Conservation (phyloP, 2,797 vertebrate species). For the Sternotherus odoratus region DNA sequence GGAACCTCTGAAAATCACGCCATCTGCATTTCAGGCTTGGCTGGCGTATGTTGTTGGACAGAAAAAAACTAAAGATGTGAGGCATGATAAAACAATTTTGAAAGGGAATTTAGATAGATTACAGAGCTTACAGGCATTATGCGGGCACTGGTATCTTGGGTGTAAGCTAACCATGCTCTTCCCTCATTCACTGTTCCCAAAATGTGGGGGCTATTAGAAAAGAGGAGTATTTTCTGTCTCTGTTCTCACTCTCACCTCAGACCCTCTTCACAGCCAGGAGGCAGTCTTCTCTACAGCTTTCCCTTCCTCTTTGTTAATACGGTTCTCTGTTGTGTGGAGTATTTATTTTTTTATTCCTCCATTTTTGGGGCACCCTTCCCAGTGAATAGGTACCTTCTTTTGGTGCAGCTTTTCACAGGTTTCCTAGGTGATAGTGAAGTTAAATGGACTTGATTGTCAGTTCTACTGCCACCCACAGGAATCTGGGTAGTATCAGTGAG, state of each 20-base stretch:
- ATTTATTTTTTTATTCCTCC: not conserved
- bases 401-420: not conserved
- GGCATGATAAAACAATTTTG: not conserved
- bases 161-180: not conserved
- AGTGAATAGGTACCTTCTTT: not conserved
- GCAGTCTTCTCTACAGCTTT: not conserved
- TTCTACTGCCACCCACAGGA: not conserved
- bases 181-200: not conserved
- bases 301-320: not conserved
- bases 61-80: not conserved
- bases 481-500: not conserved
- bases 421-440: not conserved
- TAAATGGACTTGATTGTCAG: not conserved
- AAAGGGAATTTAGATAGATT: not conserved
- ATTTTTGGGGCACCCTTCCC: not conserved
- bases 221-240: not conserved
- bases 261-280: not conserved
- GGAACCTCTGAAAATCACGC: not conserved
- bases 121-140: not conserved
- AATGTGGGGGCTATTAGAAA: not conserved
- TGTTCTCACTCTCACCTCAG: not conserved
- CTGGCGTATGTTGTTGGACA: not conserved
- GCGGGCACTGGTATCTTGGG: not conserved
- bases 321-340: not conserved
- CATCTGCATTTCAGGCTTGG: accelerated